Evolutionary conservation across 2,888 invertebrate genomes (phyloP), one percentile per base, ranked within the genome.

Genomic region (Philopedon plagiatum): DNA sequence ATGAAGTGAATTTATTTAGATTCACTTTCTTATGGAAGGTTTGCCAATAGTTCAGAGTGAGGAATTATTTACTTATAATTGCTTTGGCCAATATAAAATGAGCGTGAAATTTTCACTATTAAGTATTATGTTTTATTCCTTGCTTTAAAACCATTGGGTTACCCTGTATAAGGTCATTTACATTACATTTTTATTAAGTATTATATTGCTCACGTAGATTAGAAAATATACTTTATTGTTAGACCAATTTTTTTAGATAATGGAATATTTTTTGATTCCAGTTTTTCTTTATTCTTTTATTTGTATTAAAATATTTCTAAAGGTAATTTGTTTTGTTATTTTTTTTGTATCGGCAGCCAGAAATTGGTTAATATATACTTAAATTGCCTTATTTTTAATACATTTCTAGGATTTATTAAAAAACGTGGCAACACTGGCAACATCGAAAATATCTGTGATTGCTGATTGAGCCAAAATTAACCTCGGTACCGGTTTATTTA

Each of bases 271-370:
- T 51, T 29, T 29, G 13, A 51, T 13, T 51, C 51, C 29, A n/a
- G 7, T 11, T 51, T 51, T 46, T 23, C 46, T 46, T 15, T 23
- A 23, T 18, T 13, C 23, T 46, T 51, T 51, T 51, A 51, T 51
- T 51, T 26, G 29, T 51, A 51, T n/a, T 51, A 51, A 51, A 51
- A 51, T 8, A 15, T 5, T 51, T 51, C 26, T 29, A 51, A 51
- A 51, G 29, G n/a, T n/a, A 23, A n/a, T 0, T 46, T 11, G 21
- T 11, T 21, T 21, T 34, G 5, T 9, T 29, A 29, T 44, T 18
- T 19, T 44, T 44, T 39, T 39, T 5, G 15, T 34, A 5, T 11
- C 9, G 9, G 2, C 9, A 8, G 34, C 34, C n/a, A n/a, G n/a
- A n/a, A n/a, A n/a, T n/a, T n/a, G n/a, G n/a, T n/a, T n/a, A n/a